Percentiles rank a stretch among this genome's conserved stretches.
Conservation (phyloP, 2,888 invertebrate species). For the Charanyca ferruginea region DNA sequence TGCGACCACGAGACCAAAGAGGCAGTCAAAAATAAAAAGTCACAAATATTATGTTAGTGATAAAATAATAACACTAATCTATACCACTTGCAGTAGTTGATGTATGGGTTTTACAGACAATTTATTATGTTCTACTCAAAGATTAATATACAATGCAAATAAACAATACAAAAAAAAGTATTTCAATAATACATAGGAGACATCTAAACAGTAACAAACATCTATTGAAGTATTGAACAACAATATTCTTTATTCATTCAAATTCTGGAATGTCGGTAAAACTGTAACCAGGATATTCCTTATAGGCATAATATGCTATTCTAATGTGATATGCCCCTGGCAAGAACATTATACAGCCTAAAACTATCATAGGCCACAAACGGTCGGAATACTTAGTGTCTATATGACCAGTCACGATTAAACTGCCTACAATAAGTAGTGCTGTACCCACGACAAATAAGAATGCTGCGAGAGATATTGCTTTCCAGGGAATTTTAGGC, state of each 20-base stretch:
- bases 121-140: slow-evolving; percentile 7
- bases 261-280: slow-evolving; percentile 97
- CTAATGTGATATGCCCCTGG: slow-evolving; percentile 97
- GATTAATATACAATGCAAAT: slow-evolving; percentile 33
- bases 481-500: slow-evolving; percentile 96
- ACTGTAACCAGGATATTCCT: slow-evolving; percentile 95
- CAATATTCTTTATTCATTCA: slow-evolving; percentile 84
- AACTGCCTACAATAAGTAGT: slow-evolving; percentile 94
- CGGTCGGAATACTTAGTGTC: slow-evolving; percentile 96
- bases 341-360: slow-evolving; percentile 97
- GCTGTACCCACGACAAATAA: slow-evolving; percentile 95
- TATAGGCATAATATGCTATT: slow-evolving; percentile 96
- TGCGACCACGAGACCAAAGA: too few relatives aligned
- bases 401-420: slow-evolving; percentile 95
- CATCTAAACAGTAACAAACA: slow-evolving; percentile 42
- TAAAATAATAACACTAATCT: slow-evolving; percentile 1
- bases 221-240: slow-evolving; percentile 39
- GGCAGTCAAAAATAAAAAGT: too few relatives aligned
- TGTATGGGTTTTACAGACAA: slow-evolving; percentile 16
- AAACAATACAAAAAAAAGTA: slow-evolving; percentile 12
- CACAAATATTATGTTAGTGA: too few relatives aligned
- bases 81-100: slow-evolving; percentile 13
- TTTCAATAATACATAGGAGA: slow-evolving; percentile 20
- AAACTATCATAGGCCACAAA: slow-evolving; percentile 96
- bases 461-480: slow-evolving; percentile 94